Conservation (phyloP, 2,888 invertebrate genomes). For the Pyrocoelia pectoralis region DNA sequence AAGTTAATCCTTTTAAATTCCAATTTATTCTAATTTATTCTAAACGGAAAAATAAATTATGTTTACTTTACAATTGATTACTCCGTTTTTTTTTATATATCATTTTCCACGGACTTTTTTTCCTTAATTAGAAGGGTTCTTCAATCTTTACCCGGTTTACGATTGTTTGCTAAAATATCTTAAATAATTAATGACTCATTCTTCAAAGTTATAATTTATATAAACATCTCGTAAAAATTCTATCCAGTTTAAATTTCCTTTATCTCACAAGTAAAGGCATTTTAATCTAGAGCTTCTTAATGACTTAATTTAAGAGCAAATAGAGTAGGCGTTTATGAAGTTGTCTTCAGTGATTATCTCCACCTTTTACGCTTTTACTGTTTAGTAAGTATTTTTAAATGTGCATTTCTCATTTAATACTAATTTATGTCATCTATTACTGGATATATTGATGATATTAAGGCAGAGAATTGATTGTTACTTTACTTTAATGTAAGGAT, state of each 20-base stretch:
- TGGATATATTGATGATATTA: slow-evolving; percentile 12
- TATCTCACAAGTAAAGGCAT: not conserved
- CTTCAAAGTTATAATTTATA: not conserved
- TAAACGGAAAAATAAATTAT: not conserved
- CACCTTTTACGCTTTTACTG: slow-evolving; percentile 30
- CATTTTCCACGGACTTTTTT: not conserved
- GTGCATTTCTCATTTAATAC: slow-evolving; percentile 20
- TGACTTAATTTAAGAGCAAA: slow-evolving; percentile 44
- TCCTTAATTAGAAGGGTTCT: too few species aligned
- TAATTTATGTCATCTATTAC: slow-evolving; percentile 29
- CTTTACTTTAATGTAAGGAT: slow-evolving; percentile 38
- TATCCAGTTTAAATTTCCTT: not conserved
- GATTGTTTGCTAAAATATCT: too few species aligned
- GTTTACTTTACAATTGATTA: not conserved
- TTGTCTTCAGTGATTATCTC: slow-evolving; percentile 37
- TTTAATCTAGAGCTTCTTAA: slow-evolving; percentile 36
- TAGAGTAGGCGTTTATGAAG: slow-evolving; percentile 44
- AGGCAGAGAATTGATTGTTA: slow-evolving; percentile 25
- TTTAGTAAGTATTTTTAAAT: slow-evolving; percentile 33
- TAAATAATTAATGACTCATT: not conserved
- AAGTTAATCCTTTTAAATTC: not conserved
- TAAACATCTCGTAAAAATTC: not conserved
- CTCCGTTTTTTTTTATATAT: not conserved
- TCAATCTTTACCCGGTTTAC: too few species aligned
- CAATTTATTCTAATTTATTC: slow-evolving; percentile 1